Percentiles rank a stretch among this genome's conserved stretches.
These are phyloP conservation scores for Bufo gargarizans DNA, from an alignment of 2,113 vertebrate genomes.

Conservation along the genomic window DNA sequence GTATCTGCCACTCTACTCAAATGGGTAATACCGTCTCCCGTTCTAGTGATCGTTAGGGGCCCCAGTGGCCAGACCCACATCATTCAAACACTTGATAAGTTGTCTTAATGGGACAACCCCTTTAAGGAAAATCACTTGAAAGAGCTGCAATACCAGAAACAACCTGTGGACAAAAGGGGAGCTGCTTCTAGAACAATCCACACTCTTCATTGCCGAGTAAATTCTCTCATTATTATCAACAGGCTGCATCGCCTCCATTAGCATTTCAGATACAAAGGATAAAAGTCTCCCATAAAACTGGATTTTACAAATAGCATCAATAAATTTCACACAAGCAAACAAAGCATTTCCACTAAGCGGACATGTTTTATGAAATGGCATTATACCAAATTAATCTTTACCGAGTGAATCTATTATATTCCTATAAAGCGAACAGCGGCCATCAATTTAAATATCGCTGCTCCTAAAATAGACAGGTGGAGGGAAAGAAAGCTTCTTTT, in stretches of 20 bases:
- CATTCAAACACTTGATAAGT: too few relatives aligned
- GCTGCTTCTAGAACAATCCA: not conserved
- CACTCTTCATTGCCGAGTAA: not conserved
- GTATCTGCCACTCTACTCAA: too few relatives aligned
- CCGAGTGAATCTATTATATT: slow-evolving; percentile 36
- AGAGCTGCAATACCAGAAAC: not conserved
- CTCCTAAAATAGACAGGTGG: slow-evolving; percentile 12
- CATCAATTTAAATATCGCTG: slow-evolving; percentile 34
- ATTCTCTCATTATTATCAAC: not conserved
- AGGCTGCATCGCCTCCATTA: not conserved
- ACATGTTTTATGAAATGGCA: slow-evolving; percentile 19
- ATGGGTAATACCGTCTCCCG: too few relatives aligned
- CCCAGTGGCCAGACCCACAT: too few relatives aligned
- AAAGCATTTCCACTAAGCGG: not conserved
- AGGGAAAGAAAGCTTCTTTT: slow-evolving; percentile 5
- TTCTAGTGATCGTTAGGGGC: too few relatives aligned
- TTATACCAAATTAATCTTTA: slow-evolving; percentile 47
- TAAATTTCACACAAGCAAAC: slow-evolving; percentile 46
- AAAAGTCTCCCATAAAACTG: slow-evolving; percentile 10
- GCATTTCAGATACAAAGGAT: not conserved
- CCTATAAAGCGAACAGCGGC: slow-evolving; percentile 35
- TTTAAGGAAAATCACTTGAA: too few relatives aligned
- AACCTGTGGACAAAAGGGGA: not conserved
- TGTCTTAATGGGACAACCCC: too few relatives aligned
- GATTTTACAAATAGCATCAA: slow-evolving; percentile 13